Conservation (phyloP, 2,888 invertebrate genomes). For the Aspidapion aeneum region DNA sequence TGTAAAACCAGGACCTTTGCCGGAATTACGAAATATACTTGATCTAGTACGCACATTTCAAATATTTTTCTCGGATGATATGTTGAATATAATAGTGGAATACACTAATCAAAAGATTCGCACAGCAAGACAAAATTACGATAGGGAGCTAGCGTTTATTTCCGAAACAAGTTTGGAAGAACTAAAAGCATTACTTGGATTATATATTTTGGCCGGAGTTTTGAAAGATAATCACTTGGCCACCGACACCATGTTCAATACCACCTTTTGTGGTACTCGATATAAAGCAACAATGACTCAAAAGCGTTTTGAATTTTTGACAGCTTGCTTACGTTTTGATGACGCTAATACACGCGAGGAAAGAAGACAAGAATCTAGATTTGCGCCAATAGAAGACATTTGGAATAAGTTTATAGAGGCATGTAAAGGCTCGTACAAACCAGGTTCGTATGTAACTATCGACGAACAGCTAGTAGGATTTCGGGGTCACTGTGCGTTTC, state of each 20-base stretch:
- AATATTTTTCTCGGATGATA: not conserved
- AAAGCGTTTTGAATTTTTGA: not conserved
- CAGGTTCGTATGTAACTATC: constrained; percentile 4
- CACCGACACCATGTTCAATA: not conserved
- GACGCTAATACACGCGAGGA: not conserved
- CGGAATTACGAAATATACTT: not conserved
- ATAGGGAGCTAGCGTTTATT: no score
- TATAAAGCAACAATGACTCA: not conserved
- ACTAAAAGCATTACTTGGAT: not conserved
- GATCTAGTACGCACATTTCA: not conserved
- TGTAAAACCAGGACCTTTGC: not conserved
- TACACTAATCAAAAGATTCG: not conserved
- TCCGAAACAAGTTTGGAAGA: not conserved
- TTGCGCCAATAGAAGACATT: not conserved
- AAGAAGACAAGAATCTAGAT: not conserved
- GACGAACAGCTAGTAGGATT: constrained; percentile 10
- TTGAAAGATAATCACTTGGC: not conserved
- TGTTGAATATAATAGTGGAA: not conserved
- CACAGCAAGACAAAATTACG: not conserved
- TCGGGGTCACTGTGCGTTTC: constrained; percentile 4
- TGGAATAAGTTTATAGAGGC: not conserved
- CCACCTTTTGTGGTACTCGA: not conserved
- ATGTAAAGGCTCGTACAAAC: not conserved
- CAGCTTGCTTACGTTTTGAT: not conserved
- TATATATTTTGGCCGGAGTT: not conserved